Conservation (phyloP, 2,113 vertebrate genomes). For the Perccottus glenii region DNA sequence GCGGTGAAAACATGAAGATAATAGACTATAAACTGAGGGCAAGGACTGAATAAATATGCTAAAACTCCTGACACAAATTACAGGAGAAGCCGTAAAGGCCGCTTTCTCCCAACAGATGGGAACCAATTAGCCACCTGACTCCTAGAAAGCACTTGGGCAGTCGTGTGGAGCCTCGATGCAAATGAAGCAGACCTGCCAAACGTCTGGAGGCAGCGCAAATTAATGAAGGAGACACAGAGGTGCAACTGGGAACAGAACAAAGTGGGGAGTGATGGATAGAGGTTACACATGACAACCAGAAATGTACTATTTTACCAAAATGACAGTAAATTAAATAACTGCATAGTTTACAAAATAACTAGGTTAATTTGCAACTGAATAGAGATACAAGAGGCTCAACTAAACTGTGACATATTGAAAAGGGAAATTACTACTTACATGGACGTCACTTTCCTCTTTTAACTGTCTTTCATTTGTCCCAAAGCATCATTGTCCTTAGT, state of each 20-base stretch:
- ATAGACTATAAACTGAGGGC: background rate
- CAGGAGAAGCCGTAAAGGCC: constrained; percentile 43
- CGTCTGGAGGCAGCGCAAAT: constrained; percentile 53
- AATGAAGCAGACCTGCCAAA: constrained; percentile 58
- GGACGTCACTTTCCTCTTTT: no score
- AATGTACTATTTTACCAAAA: no score
- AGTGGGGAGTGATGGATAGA: constrained; percentile 48
- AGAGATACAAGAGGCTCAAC: no score
- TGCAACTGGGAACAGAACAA: constrained; percentile 36
- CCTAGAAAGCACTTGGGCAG: constrained; percentile 68
- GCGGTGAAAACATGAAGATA: background rate
- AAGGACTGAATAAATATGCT: constrained; percentile 25
- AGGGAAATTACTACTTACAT: no score
- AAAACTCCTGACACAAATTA: constrained; percentile 62
- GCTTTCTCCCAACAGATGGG: constrained; percentile 70
- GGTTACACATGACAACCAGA: background rate
- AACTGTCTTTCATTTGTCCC: no score
- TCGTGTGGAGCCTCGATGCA: constrained; percentile 61
- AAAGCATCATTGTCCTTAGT: no score
- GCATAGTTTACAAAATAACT: no score
- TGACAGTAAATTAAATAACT: no score
- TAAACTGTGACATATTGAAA: no score
- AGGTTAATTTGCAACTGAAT: no score
- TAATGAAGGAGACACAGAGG: constrained; percentile 49
- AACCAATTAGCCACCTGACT: constrained; percentile 76